Evolutionary conservation across 35 echinoderm and acorn worm genomes (phyloP), one percentile per base, ranked within the genome.

Genomic region (Anneissia japonica): DNA sequence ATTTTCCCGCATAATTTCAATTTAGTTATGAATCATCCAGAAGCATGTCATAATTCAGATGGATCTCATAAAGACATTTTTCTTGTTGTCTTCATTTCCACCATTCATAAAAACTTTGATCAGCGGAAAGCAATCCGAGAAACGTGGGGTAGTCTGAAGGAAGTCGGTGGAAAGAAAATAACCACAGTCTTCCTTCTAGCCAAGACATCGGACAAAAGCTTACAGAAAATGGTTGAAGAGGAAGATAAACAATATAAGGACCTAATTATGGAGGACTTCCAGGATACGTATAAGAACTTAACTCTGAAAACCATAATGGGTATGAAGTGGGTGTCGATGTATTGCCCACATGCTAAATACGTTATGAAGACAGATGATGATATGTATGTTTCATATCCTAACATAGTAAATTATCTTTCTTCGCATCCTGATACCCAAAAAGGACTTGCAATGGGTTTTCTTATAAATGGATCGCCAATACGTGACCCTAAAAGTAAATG

Each of bases 401-500:
- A 90, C 84, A 80, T 97, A 4, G 79, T 97, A 37, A 89, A 84
- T 0, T 86, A 90, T 34, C 82, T 97, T 0, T 33, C 19, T 2
- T 34, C 28, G 23, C 38, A 87, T n/a, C 39, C 19, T 23, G 78
- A 86, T 0, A 85, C 88, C 2, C 46, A 77, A 21, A 81, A 40
- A n/a, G 88, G 86, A 32, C 79, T 88, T 64, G 95, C 87, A 46
- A 84, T 77, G 32, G 95, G 95, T 6, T 93, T 88, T 83, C 84
- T 97, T 30, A 97, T 97, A 17, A 91, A 91, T 31, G 95, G 95
- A 0, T 38, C 56, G 14, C 96, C 96, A 2, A 99, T 99, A 12
- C 77, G 96, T 40, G 96, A 99, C 80, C 92, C 92, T 28, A 99
- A 99, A 76, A 99, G 96, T 34, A 99, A 99, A 45, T 99, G 96